Evolutionary conservation across 2,797 vertebrate genomes (phyloP).

Genomic region (Enteromius unitaeniatus): DNA sequence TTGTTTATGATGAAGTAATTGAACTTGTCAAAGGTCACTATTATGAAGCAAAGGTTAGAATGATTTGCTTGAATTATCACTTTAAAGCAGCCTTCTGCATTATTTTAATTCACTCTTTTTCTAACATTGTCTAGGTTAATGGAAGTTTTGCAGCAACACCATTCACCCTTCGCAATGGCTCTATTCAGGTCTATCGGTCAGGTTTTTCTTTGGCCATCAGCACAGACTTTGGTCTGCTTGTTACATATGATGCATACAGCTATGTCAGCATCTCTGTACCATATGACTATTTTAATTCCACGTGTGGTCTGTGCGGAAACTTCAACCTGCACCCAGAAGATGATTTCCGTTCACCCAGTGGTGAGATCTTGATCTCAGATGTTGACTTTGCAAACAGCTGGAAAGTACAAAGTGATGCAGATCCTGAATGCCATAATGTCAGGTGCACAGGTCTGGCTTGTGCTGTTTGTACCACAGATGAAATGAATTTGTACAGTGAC

Average conservation of each 20-base stretch:
- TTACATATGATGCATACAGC: constrained; percentile 68
- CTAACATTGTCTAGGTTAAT: constrained; percentile 66
- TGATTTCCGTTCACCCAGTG: constrained; percentile 68
- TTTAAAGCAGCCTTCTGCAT: not conserved
- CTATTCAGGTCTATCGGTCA: constrained; percentile 64
- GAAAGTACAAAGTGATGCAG: constrained; percentile 46
- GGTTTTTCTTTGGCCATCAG: constrained; percentile 69
- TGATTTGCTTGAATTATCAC: not conserved
- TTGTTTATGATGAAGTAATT: constrained; percentile 66
- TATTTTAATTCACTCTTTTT: not conserved
- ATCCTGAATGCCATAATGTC: constrained; percentile 53
- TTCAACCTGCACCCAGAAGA: constrained; percentile 67
- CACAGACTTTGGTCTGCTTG: constrained; percentile 70
- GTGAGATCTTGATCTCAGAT: constrained; percentile 60
- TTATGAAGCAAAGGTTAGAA: constrained; percentile 66
- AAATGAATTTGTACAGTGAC: constrained; percentile 56
- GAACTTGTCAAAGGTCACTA: constrained; percentile 69
- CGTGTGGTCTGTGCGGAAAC: constrained; percentile 75
- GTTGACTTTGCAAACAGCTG: constrained; percentile 71
- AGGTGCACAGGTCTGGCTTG: constrained; percentile 62
- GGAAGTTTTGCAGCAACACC: constrained; percentile 66
- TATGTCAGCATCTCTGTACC: constrained; percentile 68
- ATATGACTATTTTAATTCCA: constrained; percentile 65
- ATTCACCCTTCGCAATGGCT: constrained; percentile 63
- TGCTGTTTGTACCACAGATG: constrained; percentile 40